phyloP scores from a whole-genome alignment of 2,888 invertebrate species.

The Cheilosia vulpina region DNA sequence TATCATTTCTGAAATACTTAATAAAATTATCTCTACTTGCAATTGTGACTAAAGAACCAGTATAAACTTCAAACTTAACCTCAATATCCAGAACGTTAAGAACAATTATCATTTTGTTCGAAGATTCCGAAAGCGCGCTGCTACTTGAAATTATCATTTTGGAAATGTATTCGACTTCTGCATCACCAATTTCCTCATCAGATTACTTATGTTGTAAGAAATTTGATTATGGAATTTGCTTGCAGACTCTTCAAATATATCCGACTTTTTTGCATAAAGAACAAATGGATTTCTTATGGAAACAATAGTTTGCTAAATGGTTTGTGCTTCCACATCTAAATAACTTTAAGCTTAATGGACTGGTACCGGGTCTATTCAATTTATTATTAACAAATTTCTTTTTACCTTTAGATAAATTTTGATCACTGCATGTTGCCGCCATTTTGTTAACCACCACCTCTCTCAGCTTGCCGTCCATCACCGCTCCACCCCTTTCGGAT shows the following conservation, averaged over 20 bases:
- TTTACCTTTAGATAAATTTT: too few species aligned
- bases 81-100: background rate
- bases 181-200: background rate
- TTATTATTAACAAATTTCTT: too few species aligned
- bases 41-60: background rate
- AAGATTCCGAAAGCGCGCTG: too few species aligned
- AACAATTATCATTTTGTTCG: too few species aligned
- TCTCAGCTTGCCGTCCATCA: background rate
- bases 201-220: background rate
- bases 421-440: too few species aligned
- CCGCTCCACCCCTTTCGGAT: background rate
- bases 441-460: too few species aligned
- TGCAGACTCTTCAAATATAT: background rate
- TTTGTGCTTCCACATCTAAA: too few species aligned
- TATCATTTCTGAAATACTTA: background rate
- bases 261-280: constrained; percentile 14
- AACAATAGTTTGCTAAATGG: too few species aligned
- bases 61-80: background rate
- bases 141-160: background rate
- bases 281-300: background rate
- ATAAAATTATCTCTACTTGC: background rate
- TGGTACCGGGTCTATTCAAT: too few species aligned
- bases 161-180: background rate
- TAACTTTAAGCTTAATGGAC: too few species aligned
- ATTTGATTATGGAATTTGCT: background rate